Evolutionary conservation across 2,113 vertebrate genomes (phyloP), one percentile per base, ranked within the genome.

Genomic region (Otus sunia): DNA sequence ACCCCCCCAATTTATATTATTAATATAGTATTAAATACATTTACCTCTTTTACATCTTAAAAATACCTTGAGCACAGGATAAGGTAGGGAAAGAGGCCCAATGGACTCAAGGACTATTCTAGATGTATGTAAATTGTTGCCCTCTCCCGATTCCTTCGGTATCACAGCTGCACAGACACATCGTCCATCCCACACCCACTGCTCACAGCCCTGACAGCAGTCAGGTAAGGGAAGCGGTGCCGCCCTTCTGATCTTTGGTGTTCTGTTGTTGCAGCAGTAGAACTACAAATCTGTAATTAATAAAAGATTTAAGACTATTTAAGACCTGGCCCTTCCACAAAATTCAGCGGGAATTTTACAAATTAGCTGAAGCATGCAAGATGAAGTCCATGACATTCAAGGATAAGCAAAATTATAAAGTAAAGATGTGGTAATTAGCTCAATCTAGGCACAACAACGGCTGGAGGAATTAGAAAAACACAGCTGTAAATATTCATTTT

Each of bases 41-140:
- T 45, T 49, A 62, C 21, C 41, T 41, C 56, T 84, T 27, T 27
- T 7, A 32, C 36, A 34, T 49, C 52, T 84, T 49, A 36, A 71
- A 77, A 77, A 47, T 25, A 27, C 78, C 7, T 30, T 47, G 34
- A 90, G 55, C 47, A 76, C 7, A 11, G 9, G 45, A 11, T 12
- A 50, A 47, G 5, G 62, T 16, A 53, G 53, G 13, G 23, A 45
- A 37, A 12, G 62, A 68, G 45, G 37, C 37, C 11, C 12, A 80
- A 15, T 5, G 2, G 43, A 60, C 30, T n/a, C 0, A 0, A 63
- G n/a, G n/a, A 27, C 30, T 62, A 16, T n/a, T 63, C 55, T 41
- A 49, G 29, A 21, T 0, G 0, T 26, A 15, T 1, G 47, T 17
- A 18, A 49, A 22, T 10, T 15, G 8, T 30, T 49, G 21, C 47